Conservation (phyloP, 2,113 vertebrate species). For the Amblyopsis rosae region DNA sequence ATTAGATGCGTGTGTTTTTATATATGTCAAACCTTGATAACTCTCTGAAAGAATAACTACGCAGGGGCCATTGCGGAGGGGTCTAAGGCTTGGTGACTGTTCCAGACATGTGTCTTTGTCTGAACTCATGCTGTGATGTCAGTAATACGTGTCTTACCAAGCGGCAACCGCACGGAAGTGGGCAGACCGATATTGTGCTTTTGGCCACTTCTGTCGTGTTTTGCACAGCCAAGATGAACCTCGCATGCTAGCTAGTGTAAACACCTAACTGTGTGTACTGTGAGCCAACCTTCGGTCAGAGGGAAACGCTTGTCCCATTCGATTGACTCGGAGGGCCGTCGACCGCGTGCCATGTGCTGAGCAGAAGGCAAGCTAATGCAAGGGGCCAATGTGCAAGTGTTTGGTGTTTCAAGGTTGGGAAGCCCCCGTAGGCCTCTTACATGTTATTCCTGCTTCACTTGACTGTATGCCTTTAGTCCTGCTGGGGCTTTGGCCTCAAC, state of each 20-base stretch:
- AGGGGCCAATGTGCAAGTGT: not conserved
- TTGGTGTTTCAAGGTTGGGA: not conserved
- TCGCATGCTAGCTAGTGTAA: constrained; percentile 31
- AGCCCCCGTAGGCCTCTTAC: constrained; percentile 9
- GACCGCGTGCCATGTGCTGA: constrained; percentile 2
- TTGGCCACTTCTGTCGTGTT: constrained; percentile 28
- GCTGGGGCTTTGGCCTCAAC: constrained; percentile 21
- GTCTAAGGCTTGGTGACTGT: not conserved
- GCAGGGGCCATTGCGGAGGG: not conserved
- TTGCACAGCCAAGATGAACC: constrained; percentile 15
- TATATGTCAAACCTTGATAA: not conserved
- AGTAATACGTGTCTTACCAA: constrained; percentile 34
- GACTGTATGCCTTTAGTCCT: constrained; percentile 31
- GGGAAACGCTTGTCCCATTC: constrained; percentile 31
- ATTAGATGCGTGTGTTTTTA: constrained; percentile 8
- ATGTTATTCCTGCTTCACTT: constrained; percentile 38
- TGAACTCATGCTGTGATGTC: not conserved
- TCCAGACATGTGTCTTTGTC: not conserved
- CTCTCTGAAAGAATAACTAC: constrained; percentile 4
- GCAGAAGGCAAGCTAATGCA: constrained; percentile 6
- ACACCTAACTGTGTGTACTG: constrained; percentile 22
- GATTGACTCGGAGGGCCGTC: constrained; percentile 4
- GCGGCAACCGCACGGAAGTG: not conserved
- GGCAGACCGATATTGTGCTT: not conserved
- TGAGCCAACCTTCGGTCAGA: constrained; percentile 13